Evolutionary conservation across 2,797 vertebrate genomes (phyloP), one percentile per base, ranked within the genome.

Genomic region (Astyanax mexicanus): DNA sequence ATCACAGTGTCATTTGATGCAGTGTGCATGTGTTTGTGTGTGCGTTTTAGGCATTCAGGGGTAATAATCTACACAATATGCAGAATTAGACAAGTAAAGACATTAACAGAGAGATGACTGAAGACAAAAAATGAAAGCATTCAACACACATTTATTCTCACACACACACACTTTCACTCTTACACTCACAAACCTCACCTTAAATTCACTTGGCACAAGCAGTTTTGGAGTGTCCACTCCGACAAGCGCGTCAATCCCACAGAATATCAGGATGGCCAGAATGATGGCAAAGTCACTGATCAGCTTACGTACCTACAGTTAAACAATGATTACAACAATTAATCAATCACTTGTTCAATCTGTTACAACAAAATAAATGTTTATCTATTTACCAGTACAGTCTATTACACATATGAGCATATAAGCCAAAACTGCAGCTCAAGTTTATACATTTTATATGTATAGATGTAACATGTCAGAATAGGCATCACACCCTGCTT

Each of bases 281-380:
- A 99, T 95, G 88, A 98, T 99, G 42, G 98, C 96, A 81, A 99
- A 99, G 88, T 99, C 98, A 75, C 97, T 98, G 92, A 99, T 96
- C 58, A 99, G 92, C 84, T 99, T 99, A 82, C 98, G 94, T 82
- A 98, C 96, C 98, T 99, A 77, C 4, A 11, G 37, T 45, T 27
- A 78, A 29, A 25, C n/a, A 58, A 42, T 78, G 29, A 77, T 27
- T 13, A 32, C 1, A 35, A 23, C 15, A 58, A 57, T 65, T 37
- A 64, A 32, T n/a, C 61, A 38, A 13, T 12, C 3, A 54, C 69
- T 32, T 44, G 60, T 66, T 58, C 11, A 51, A n/a, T 73, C 17
- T 58, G 9, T 62, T 4, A 23, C 7, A 40, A 40, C 9, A 40
- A 40, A 45, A 15, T 17, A n/a, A n/a, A n/a, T n/a, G n/a, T n/a